phyloP scores from a whole-genome alignment of 2,113 vertebrate genomes.

The Eurypyga helias region DNA sequence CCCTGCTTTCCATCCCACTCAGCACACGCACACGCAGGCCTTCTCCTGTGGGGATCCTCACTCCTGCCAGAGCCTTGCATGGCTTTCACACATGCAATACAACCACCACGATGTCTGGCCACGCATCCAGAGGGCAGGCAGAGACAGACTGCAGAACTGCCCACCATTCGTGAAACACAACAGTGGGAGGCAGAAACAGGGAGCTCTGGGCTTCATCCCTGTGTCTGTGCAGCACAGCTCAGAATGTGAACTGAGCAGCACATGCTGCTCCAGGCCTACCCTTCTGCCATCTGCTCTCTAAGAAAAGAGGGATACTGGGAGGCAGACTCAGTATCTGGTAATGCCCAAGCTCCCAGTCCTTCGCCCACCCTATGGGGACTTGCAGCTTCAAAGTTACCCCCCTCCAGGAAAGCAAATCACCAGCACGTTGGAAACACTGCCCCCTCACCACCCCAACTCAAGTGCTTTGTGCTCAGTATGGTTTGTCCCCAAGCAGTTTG shows the following conservation, averaged over 20 bases:
- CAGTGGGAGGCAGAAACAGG: not conserved
- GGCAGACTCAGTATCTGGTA: not conserved
- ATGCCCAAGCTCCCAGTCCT: not conserved
- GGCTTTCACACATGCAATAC: not conserved
- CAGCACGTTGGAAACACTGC: not conserved
- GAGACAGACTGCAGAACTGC: not conserved
- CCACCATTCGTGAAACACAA: not conserved
- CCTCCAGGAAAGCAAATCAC: not conserved
- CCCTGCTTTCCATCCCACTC: slow-evolving; percentile 10
- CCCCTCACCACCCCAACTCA: not conserved
- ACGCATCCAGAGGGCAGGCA: not conserved
- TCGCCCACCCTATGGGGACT: accelerated
- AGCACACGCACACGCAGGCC: not conserved
- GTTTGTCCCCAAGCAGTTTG: not conserved
- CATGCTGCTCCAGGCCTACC: not conserved
- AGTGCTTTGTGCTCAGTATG: not conserved
- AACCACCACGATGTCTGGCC: not conserved
- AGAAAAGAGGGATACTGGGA: not conserved
- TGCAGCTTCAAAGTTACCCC: not conserved
- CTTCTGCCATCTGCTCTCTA: not conserved
- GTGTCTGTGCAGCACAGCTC: not conserved
- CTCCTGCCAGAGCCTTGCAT: not conserved
- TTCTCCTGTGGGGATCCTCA: not conserved
- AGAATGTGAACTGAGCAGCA: not conserved
- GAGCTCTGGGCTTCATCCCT: not conserved